These are phyloP conservation scores for Sycophila texana DNA, from an alignment of 2,888 invertebrate species.

Conservation along the genomic window DNA sequence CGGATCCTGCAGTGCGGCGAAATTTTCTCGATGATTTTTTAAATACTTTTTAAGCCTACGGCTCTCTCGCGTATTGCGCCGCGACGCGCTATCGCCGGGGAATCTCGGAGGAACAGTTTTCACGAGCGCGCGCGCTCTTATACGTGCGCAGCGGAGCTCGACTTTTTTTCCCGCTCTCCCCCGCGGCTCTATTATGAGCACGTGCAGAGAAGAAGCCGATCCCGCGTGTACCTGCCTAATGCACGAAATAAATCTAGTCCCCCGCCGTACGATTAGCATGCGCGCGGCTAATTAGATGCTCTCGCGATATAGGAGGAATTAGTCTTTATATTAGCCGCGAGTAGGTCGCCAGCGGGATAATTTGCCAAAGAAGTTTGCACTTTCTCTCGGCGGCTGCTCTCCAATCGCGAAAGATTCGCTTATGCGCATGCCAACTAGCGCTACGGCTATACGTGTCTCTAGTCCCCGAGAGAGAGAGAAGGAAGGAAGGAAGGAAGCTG, in stretches of 20 bases:
- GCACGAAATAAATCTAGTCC: constrained; percentile 6
- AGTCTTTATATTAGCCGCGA: constrained; percentile 34
- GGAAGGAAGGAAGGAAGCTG: too few species aligned
- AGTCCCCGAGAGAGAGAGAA: too few species aligned
- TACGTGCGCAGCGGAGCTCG: background rate
- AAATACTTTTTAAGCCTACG: background rate
- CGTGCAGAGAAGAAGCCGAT: too few species aligned
- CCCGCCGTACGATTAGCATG: background rate
- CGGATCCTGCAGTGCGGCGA: background rate
- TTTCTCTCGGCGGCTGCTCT: constrained; percentile 27
- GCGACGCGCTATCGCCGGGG: background rate
- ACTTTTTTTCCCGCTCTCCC: background rate
- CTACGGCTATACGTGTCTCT: background rate
- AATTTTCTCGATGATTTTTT: background rate
- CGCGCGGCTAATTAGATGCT: constrained; percentile 40
- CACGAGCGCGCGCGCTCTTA: background rate
- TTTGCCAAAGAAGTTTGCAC: constrained; percentile 46
- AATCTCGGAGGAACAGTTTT: constrained; percentile 4
- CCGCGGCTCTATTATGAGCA: background rate
- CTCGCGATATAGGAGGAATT: constrained; percentile 28
- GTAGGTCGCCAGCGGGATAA: constrained; percentile 44
- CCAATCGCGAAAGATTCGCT: background rate
- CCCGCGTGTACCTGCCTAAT: background rate
- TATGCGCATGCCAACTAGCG: background rate
- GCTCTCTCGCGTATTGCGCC: too few species aligned